Evolutionary conservation across 2,113 vertebrate genomes (phyloP), one percentile per base, ranked within the genome.

Genomic region (cattle (Bos taurus)): DNA sequence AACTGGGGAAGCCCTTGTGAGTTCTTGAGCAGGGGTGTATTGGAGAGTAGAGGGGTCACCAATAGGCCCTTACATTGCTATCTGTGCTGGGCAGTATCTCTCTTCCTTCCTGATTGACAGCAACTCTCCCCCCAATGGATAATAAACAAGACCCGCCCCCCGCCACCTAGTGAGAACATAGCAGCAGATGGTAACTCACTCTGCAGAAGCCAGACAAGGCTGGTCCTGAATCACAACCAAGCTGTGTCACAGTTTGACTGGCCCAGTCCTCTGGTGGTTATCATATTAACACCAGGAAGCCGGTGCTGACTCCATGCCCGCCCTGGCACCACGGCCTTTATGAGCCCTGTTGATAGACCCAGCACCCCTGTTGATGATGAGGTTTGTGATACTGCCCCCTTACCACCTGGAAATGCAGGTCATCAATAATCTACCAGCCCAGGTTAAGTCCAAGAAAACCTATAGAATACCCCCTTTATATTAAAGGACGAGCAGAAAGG

Each of bases 91-190:
- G 77, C n/a, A 92, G 59, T 78, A 57, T 71, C 64, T 94, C 77
- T 80, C 85, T 93, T 85, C 85, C 64, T 91, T 94, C 89, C 92
- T 84, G 12, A 93, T 23, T 92, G 84, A 92, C 77, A 88, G 2
- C 54, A 71, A 40, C 67, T 40, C 67, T 21, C 67, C 33, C 48
- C 33, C 2, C 67, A 71, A 0, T 25, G 23, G 54, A 74, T 60
- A 28, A 54, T 28, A 36, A 96, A 67, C 36, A 48, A 50, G 94
- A 88, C 13, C 9, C 2, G 3, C 14, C 15, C 13, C 7, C 7
- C 9, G 1, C 21, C 19, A 13, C 64, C n/a, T 52, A 5, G 77
- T 17, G 81, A 96, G 93, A 62, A 91, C 48, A 12, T 0, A 28
- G 62, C 46, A 43, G 57, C 62, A 57, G 46, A 43, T 1, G 0